These are phyloP conservation scores for Oryzias celebensis DNA, from an alignment of 2,113 vertebrate genomes.

Conservation along the genomic window DNA sequence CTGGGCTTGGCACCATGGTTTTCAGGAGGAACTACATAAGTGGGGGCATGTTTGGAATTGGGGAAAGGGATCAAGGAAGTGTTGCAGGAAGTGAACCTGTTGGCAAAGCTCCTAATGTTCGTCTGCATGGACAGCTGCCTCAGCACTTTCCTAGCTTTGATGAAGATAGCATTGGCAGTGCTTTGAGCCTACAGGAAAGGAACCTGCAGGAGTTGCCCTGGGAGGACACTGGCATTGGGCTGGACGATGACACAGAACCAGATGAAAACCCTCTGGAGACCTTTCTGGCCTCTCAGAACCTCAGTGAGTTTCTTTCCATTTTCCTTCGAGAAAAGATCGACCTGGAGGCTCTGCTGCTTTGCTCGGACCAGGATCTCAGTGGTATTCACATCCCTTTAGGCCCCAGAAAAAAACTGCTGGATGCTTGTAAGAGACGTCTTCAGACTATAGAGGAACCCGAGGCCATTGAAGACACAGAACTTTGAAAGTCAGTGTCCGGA, in stretches of 20 bases:
- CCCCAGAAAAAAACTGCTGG: constrained; percentile 92
- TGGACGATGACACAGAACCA: constrained; percentile 80
- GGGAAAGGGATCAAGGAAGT: constrained; percentile 76
- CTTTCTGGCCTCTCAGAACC: constrained; percentile 88
- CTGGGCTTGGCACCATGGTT: constrained; percentile 95
- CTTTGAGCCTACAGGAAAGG: constrained; percentile 86
- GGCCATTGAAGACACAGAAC: constrained; percentile 86
- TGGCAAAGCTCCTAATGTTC: constrained; percentile 65
- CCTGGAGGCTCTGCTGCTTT: constrained; percentile 89
- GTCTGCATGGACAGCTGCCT: constrained; percentile 80
- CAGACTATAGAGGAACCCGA: constrained; percentile 86
- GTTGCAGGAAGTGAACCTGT: constrained; percentile 54
- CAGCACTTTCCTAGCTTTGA: constrained; percentile 85
- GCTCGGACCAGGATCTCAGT: constrained; percentile 89
- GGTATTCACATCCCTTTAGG: constrained; percentile 91
- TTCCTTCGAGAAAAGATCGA: constrained; percentile 92
- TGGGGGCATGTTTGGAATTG: constrained; percentile 83
- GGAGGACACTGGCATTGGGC: constrained; percentile 83
- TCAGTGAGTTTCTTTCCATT: constrained; percentile 86
- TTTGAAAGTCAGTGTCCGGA: constrained; percentile 76
- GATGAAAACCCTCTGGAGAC: constrained; percentile 89
- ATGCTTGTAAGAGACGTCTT: constrained; percentile 84
- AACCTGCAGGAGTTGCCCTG: constrained; percentile 84
- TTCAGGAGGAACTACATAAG: constrained; percentile 93
- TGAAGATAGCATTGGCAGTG: constrained; percentile 88